Evolutionary conservation across 1,140 invertebrate genomes (phyloP).

Genomic region (Palaemon carinicauda): DNA sequence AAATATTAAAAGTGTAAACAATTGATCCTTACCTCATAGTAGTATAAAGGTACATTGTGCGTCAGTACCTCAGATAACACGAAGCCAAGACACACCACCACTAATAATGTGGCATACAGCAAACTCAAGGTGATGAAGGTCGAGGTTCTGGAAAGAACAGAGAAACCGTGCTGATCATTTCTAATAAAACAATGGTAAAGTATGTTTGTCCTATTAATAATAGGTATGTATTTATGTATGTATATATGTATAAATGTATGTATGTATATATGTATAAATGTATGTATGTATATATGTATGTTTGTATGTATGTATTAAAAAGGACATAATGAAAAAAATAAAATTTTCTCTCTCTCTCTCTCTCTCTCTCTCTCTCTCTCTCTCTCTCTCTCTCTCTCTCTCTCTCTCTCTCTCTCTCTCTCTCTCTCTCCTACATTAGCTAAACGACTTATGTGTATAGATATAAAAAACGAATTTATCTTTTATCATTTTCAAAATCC

Average conservation of each 20-base stretch:
- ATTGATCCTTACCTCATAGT: conserved; percentile 76
- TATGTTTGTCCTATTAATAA: background rate
- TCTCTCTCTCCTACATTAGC: background rate
- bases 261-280: conserved; percentile 5
- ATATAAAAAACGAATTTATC: no score
- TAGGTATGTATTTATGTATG: background rate
- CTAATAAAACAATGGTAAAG: background rate
- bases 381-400: conserved; percentile 1
- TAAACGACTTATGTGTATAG: no score
- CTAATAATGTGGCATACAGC: conserved; percentile 90
- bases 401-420: background rate
- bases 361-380: conserved; percentile 7
- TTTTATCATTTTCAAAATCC: no score
- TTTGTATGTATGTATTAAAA: background rate
- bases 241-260: background rate
- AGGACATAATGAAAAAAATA: no score
- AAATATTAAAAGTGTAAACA: background rate
- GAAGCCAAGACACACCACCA: conserved; percentile 90
- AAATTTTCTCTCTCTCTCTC: background rate
- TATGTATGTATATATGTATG: background rate
- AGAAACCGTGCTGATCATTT: background rate
- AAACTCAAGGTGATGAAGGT: conserved; percentile 94
- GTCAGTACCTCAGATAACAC: conserved; percentile 93
- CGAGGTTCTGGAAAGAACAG: conserved; percentile 76
- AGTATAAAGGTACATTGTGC: conserved; percentile 85